These are phyloP conservation scores for Drosophila parvula DNA, from an alignment of 1,140 invertebrate species.

Conservation along the genomic window DNA sequence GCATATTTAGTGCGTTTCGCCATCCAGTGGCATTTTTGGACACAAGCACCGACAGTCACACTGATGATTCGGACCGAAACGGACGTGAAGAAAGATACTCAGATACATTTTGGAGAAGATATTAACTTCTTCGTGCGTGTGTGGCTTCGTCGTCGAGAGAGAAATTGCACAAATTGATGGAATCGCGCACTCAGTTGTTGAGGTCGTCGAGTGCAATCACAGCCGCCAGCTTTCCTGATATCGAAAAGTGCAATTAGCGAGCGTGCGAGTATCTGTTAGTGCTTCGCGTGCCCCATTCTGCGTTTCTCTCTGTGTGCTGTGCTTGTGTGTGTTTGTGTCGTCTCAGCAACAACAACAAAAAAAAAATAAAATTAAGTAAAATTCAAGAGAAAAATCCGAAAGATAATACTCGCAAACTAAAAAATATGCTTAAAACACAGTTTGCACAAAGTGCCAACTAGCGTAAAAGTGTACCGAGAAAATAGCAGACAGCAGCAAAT, in stretches of 20 bases:
- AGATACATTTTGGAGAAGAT: slow-evolving; percentile 36
- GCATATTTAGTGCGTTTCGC: neutral
- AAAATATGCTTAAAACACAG: slow-evolving; percentile 74
- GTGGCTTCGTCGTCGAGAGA: slow-evolving; percentile 38
- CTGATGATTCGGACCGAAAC: slow-evolving; percentile 14
- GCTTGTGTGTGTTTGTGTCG: slow-evolving; percentile 16
- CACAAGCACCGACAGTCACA: slow-evolving; percentile 11
- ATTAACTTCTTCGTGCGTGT: slow-evolving; percentile 47
- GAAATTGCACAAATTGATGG: slow-evolving; percentile 63
- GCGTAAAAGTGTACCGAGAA: slow-evolving; percentile 44
- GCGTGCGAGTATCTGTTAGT: slow-evolving; percentile 12
- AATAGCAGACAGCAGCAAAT: slow-evolving; percentile 54
- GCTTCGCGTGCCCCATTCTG: too few species aligned
- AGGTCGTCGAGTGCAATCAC: slow-evolving; percentile 43
- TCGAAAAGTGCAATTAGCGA: slow-evolving; percentile 41
- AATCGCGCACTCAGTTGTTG: slow-evolving; percentile 29
- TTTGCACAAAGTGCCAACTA: slow-evolving; percentile 72
- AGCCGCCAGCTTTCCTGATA: slow-evolving; percentile 23
- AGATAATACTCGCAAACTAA: slow-evolving; percentile 45
- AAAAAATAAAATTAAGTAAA: slow-evolving; percentile 16
- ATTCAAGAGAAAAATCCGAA: slow-evolving; percentile 22
- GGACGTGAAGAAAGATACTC: slow-evolving; percentile 30
- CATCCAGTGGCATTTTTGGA: neutral
- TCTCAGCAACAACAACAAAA: slow-evolving; percentile 24
- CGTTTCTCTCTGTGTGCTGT: neutral